Conservation (phyloP, 2,888 invertebrate species). For the Glaucopsyche alexis region DNA sequence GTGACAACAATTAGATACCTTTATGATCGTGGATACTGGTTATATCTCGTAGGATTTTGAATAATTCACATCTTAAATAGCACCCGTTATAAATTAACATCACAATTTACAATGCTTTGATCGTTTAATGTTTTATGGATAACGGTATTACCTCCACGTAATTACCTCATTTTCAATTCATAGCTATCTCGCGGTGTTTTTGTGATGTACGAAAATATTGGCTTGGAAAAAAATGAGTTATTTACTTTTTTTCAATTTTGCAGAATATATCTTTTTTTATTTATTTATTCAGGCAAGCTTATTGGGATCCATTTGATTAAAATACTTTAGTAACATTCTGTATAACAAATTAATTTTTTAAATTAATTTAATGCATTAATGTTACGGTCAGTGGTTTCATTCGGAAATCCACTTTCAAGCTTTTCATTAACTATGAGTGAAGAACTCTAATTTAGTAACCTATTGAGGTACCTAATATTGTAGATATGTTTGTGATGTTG, state of each 20-base stretch:
- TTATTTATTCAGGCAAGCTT: background rate
- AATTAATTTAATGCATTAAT: background rate
- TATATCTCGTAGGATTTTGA: background rate
- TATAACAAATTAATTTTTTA: background rate
- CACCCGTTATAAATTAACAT: constrained; percentile 19
- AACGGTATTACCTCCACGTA: background rate
- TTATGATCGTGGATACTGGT: background rate
- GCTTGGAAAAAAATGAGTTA: background rate
- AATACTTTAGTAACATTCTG: background rate
- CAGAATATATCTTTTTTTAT: background rate
- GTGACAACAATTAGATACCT: too few species aligned
- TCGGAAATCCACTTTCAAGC: background rate
- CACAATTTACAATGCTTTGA: constrained; percentile 13
- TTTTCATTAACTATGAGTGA: background rate
- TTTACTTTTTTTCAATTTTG: background rate
- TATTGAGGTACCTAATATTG: background rate
- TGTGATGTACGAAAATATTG: constrained; percentile 4
- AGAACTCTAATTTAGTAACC: too few species aligned
- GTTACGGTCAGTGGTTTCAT: background rate
- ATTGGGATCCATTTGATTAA: background rate
- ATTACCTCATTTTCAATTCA: constrained; percentile 16
- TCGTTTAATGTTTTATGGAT: constrained; percentile 15
- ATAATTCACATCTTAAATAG: background rate
- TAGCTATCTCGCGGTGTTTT: background rate
- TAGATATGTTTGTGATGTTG: background rate